Evolutionary conservation across 2,797 vertebrate species (phyloP), one percentile per base, ranked within the genome.

Genomic region (Xiphophorus birchmanni): DNA sequence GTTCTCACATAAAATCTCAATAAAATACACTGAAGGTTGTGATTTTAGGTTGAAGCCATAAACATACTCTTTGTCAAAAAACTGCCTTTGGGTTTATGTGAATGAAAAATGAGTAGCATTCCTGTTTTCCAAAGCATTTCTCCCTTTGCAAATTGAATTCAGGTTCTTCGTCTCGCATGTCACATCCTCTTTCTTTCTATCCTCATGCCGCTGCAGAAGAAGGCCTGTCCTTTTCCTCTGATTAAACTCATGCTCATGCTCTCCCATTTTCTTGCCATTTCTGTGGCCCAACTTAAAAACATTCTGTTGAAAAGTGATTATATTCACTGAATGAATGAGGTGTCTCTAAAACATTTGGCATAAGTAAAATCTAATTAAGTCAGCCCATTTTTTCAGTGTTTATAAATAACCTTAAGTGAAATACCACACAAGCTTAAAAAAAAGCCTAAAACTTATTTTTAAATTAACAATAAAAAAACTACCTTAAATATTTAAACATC

Each of bases 101-200:
- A 58, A 45, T 58, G 29, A 76, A 77, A 56, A 72, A 18, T 72
- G 71, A 77, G 18, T 1, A 6, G 72, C 65, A 18, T 2, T 63
- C 37, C 35, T 47, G 45, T 60, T 81, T 85, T 85, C 83, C 76
- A 86, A 86, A 86, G 85, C 85, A 84, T 91, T 89, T 89, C 82
- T 89, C 48, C 54, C 13, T 63, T 78, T 84, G 81, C 69, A 6
- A 82, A 88, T 89, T 93, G 77, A 91, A 94, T 94, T 91, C 91
- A 86, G 77, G 79, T 84, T 88, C 79, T 87, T 83, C 75, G 63
- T 81, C 78, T 87, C 79, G 65, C 76, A 77, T 84, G 81, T 87
- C 84, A 80, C 79, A 81, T 76, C 84, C 85, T 73, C 82, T 84
- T 84, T 89, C 77, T 72, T 75, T 90, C 84, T 88, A 86, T 88